Conservation (phyloP, 2,888 invertebrate genomes). For the Eudasyphora cyanicolor region DNA sequence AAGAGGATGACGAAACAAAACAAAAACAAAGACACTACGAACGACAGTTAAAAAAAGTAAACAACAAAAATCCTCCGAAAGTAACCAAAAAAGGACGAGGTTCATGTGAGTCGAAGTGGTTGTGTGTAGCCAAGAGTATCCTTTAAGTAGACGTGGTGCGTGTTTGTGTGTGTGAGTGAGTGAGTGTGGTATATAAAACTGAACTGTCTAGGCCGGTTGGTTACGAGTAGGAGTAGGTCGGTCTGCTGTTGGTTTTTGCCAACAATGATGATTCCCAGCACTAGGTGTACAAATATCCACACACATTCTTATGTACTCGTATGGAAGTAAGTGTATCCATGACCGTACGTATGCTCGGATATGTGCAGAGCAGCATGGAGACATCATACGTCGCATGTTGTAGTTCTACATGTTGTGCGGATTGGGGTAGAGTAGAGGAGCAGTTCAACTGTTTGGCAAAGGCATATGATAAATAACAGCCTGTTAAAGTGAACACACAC, state of each 20-base stretch:
- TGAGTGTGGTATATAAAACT: conserved; percentile 58
- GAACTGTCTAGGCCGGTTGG: conserved; percentile 68
- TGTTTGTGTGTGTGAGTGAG: conserved; percentile 56
- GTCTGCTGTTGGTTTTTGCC: background rate
- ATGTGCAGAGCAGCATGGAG: conserved; percentile 8
- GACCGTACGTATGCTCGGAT: background rate
- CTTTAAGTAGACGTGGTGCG: conserved; percentile 27
- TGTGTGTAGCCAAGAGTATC: background rate
- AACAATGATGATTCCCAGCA: background rate
- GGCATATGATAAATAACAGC: conserved; percentile 1
- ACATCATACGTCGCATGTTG: conserved; percentile 31
- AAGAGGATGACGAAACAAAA: conserved; percentile 34
- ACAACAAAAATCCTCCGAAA: conserved; percentile 63
- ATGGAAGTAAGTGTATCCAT: background rate
- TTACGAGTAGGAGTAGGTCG: conserved; percentile 54
- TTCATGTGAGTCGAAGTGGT: conserved; percentile 44
- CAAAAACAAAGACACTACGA: conserved; percentile 70
- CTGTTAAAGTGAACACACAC: background rate
- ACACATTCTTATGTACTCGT: conserved; percentile 24
- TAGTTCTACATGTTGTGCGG: conserved; percentile 16
- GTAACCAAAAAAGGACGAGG: conserved; percentile 32
- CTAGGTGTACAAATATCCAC: conserved; percentile 14
- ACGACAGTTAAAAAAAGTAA: conserved; percentile 61
- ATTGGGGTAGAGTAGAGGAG: conserved; percentile 4
- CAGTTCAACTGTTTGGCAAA: conserved; percentile 1